Evolutionary conservation across 2,113 vertebrate species (phyloP).

Genomic region (Poeciliopsis turrubarensis): DNA sequence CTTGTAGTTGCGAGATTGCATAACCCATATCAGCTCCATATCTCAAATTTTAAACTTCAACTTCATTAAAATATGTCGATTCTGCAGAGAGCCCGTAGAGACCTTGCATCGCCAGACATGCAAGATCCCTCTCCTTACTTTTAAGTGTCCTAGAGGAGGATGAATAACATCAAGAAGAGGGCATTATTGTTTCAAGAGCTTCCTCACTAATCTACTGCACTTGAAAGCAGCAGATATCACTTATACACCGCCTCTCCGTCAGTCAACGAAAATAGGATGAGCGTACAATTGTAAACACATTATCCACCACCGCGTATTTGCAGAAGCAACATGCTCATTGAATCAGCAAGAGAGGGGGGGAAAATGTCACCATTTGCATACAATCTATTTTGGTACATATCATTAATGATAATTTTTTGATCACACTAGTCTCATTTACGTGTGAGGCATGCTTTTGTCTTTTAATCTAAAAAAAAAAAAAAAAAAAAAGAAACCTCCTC

Average conservation of each 20-base stretch:
- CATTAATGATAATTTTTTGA: slow-evolving; percentile 48
- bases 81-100: slow-evolving; percentile 12
- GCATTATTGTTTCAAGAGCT: slow-evolving; percentile 48
- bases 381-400: slow-evolving; percentile 55
- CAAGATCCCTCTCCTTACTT: slow-evolving; percentile 37
- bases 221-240: slow-evolving; percentile 62
- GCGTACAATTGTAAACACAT: slow-evolving; percentile 55
- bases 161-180: slow-evolving; percentile 29
- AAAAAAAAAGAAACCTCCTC: slow-evolving; percentile 26
- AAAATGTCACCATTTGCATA: slow-evolving; percentile 72
- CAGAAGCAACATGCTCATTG: slow-evolving; percentile 35
- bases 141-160: slow-evolving; percentile 52
- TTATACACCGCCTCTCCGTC: slow-evolving; percentile 42
- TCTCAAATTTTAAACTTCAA: slow-evolving; percentile 28
- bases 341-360: slow-evolving; percentile 28
- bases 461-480: slow-evolving; percentile 37
- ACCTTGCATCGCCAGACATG: slow-evolving; percentile 21
- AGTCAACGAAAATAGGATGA: slow-evolving; percentile 38
- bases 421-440: slow-evolving; percentile 48
- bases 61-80: slow-evolving; percentile 40
- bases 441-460: slow-evolving; percentile 50
- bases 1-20: slow-evolving; percentile 32
- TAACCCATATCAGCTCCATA: slow-evolving; percentile 26
- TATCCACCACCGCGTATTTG: slow-evolving; percentile 41
- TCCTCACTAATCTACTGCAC: slow-evolving; percentile 56